Evolutionary conservation across 2,113 vertebrate species (phyloP).

Genomic region (Scytalopus superciliaris): DNA sequence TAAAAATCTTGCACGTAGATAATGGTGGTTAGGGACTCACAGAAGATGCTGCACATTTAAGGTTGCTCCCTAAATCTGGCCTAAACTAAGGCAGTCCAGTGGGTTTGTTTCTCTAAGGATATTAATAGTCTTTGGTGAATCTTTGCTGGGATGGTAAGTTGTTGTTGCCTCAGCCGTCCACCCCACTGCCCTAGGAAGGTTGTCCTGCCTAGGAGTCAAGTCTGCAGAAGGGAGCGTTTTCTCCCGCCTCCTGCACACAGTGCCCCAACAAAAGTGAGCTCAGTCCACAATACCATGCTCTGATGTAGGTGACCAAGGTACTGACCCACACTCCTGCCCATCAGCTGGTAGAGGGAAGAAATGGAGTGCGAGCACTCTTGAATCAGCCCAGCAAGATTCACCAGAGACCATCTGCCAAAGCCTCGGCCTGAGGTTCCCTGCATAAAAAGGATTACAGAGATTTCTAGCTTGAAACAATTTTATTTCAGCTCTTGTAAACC

Average conservation of each 20-base stretch:
- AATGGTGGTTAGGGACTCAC: background rate
- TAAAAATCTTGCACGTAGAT: background rate
- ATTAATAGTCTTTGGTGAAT: background rate
- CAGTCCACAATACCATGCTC: rapidly evolving
- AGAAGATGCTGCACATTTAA: background rate
- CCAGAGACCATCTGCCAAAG: background rate
- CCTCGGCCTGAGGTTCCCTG: background rate
- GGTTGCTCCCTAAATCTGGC: background rate
- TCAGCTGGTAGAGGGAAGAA: background rate
- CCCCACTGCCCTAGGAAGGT: too few relatives aligned
- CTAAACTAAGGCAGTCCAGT: background rate
- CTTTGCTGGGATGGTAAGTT: background rate
- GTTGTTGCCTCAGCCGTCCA: background rate
- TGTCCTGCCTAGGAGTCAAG: rapidly evolving
- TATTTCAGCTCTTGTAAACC: background rate
- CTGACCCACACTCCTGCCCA: background rate
- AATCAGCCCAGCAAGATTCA: background rate
- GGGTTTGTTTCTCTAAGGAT: background rate
- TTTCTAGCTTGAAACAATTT: slow-evolving; percentile 33
- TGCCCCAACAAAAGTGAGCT: background rate
- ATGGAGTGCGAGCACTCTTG: background rate
- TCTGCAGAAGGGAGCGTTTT: background rate
- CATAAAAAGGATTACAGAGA: background rate
- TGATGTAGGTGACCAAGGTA: background rate
- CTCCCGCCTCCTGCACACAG: background rate